phyloP scores from a whole-genome alignment of 2,888 invertebrate species.

The Altica lythri region DNA sequence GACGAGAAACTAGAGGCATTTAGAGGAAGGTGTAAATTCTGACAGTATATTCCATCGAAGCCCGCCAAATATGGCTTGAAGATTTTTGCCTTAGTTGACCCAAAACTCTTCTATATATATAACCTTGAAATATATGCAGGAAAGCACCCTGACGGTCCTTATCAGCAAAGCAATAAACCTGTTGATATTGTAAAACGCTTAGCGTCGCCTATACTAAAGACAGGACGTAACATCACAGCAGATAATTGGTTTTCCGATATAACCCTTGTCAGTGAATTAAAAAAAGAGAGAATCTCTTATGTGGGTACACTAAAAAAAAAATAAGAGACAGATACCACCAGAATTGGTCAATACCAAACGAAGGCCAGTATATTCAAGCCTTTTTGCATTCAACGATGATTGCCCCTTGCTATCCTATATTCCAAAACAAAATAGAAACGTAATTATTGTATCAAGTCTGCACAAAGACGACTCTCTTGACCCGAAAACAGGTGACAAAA shows the following conservation, averaged over 20 bases:
- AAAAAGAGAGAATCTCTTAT: background rate
- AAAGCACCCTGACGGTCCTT: slow-evolving; percentile 30
- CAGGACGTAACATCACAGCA: slow-evolving; percentile 27
- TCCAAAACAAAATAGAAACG: slow-evolving; percentile 32
- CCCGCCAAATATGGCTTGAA: slow-evolving; percentile 43
- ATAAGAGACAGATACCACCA: slow-evolving; percentile 2
- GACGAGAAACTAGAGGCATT: slow-evolving; percentile 40
- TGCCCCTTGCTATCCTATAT: slow-evolving; percentile 32
- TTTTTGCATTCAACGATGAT: slow-evolving; percentile 35
- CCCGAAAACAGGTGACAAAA: slow-evolving; percentile 20
- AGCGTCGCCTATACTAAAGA: slow-evolving; percentile 17
- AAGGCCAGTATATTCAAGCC: background rate
- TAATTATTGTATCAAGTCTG: slow-evolving; percentile 35
- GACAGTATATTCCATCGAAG: slow-evolving; percentile 45
- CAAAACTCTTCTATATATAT: slow-evolving; percentile 35
- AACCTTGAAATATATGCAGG: slow-evolving; percentile 30
- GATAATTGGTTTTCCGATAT: slow-evolving; percentile 33
- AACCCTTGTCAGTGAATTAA: background rate
- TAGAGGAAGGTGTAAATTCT: slow-evolving; percentile 40
- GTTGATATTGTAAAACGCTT: slow-evolving; percentile 27
- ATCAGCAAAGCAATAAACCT: slow-evolving; percentile 24
- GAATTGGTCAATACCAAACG: slow-evolving; percentile 2
- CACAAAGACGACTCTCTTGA: slow-evolving; percentile 22
- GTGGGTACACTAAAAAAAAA: slow-evolving; percentile 8
- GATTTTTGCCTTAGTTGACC: slow-evolving; percentile 39